Evolutionary conservation across 2,888 invertebrate genomes (phyloP), one percentile per base, ranked within the genome.

Genomic region (Frankliniella intonsa): DNA sequence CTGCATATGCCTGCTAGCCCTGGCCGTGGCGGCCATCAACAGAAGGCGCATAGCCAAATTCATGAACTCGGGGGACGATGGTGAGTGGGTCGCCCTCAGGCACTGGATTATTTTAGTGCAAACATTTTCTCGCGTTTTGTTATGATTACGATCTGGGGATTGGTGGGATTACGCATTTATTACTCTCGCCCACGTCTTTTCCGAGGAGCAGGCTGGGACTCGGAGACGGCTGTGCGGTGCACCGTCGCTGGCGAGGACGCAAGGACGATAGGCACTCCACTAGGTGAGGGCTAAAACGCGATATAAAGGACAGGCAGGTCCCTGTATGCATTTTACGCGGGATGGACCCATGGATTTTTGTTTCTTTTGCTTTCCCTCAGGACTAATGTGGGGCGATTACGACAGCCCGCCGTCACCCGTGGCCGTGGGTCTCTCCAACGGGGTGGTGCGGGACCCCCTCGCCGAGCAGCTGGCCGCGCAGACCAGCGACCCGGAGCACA

Each of bases 381-480:
- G 69, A 5, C 25, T 76, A 22, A 76, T 76, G 69, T 76, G 69
- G 69, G 69, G 69, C 10, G 25, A 76, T 0, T 76, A 76, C 69
- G 69, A 76, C 69, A 22, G 22, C 8, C 69, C 69, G 69, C 69
- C 69, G 1, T 76, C 69, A 2, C 69, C 69, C 10, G 69, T 76
- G 69, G 69, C 69, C 22, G 69, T 69, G n/a, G 65, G 65, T 2
- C n/a, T n/a, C 69, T 3, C 14, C 17, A 62, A 25, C 25, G 69
- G 22, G 22, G 69, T 25, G 69, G 69, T 25, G 69, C n/a, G 69
- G 69, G 25, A 76, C 25, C 25, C 69, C 25, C 69, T 76, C 22
- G 69, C 69, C 69, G 69, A 76, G 69, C 69, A 76, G 69, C 69
- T 76, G 69, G 69, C 69, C 9, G 69, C 69, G 25, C 69, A 76